Evolutionary conservation across 2,797 vertebrate genomes (phyloP).

Genomic region (Pangasius sanitwongsei): DNA sequence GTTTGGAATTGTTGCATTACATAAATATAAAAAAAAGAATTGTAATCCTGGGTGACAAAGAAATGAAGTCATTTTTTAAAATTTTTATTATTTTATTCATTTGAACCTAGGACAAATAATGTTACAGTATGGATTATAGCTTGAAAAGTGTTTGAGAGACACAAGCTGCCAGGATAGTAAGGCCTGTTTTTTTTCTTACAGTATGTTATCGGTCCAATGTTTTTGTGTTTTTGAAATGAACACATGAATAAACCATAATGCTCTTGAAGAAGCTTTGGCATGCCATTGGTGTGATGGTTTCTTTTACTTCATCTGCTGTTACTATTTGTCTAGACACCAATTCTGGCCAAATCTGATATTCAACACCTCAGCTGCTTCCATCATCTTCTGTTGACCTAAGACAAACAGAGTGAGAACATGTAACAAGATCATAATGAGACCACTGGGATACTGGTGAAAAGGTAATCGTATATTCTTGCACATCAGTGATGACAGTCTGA

Average conservation of each 20-base stretch:
- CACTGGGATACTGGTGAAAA: not conserved
- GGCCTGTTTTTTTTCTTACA: not conserved
- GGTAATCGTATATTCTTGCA: not conserved
- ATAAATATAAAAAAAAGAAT: too few species aligned
- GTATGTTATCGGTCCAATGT: not conserved
- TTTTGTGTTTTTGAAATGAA: not conserved
- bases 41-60: too few species aligned
- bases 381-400: not conserved
- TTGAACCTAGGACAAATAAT: too few species aligned
- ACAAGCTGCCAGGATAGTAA: not conserved
- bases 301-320: not conserved
- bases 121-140: not conserved
- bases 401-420: not conserved
- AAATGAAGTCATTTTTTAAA: too few species aligned
- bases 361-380: not conserved
- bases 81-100: too few species aligned
- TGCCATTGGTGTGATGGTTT: not conserved
- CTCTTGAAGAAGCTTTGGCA: not conserved
- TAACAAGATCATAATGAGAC: not conserved
- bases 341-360: not conserved
- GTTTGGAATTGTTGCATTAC: too few species aligned
- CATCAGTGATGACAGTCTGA: not conserved
- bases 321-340: not conserved
- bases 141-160: not conserved
- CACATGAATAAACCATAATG: not conserved